Conservation (phyloP, 1,140 invertebrate genomes). For the Nautilus pompilius region DNA sequence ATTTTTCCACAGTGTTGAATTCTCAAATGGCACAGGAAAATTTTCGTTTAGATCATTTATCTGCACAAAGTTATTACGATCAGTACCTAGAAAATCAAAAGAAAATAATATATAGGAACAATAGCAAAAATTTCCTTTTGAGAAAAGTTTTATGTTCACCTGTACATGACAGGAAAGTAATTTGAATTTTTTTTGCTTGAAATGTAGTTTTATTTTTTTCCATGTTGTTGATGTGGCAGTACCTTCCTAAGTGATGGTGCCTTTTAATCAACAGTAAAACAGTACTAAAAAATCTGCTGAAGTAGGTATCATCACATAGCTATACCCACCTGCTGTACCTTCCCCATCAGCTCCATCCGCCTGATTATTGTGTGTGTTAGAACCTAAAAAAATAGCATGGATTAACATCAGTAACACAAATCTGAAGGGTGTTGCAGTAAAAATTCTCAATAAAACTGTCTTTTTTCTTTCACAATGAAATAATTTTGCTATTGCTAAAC, state of each 20-base stretch:
- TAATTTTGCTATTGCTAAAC: no score
- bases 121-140: no score
- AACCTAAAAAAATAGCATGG: conserved; percentile 31
- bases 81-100: conserved; percentile 38
- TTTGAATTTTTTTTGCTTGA: no score
- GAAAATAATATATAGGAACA: not conserved
- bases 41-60: conserved; percentile 43
- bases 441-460: no score
- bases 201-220: not conserved
- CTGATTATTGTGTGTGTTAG: conserved; percentile 53
- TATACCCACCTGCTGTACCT: conserved; percentile 36
- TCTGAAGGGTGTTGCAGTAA: not conserved
- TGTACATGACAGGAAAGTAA: no score
- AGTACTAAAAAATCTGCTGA: not conserved
- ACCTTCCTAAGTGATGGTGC: not conserved
- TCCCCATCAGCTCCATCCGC: conserved; percentile 48
- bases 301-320: not conserved
- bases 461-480: no score
- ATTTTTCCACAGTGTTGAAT: conserved; percentile 43
- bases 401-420: not conserved
- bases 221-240: not conserved
- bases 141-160: no score
- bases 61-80: conserved; percentile 52
- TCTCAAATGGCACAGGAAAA: conserved; percentile 48
- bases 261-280: not conserved